Base-by-base conservation (phyloP, 2,888 invertebrate species). In the Athalia cordata region DNA sequence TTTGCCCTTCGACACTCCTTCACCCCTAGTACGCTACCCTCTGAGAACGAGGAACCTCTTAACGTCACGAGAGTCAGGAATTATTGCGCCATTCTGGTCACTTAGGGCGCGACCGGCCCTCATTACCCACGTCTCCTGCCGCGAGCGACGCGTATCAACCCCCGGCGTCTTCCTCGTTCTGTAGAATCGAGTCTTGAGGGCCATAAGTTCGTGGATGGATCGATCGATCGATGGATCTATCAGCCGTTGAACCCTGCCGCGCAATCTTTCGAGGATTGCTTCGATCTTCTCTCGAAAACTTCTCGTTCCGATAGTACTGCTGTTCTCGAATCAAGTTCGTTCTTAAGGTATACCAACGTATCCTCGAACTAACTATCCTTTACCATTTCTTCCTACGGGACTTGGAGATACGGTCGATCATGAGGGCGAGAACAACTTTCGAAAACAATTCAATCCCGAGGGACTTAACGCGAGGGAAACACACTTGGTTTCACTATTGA, bases 1-100 rank as follows among this genome's bases (percentile, higher is more conserved):
- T 75, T 75, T 49, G 62, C n/a, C 50, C 50, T 52, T n/a, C n/a
- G 3, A 15, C 6, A n/a, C 84, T 82, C 78, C 80, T 78, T 83
- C 76, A 80, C 81, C 80, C 81, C 81, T 85, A 81, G 82, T 80
- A 5, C 9, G 74, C 5, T 15, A 15, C 5, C 61, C 8, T 79
- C 82, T 82, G 82, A 84, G 83, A 85, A 83, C 84, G 85, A 85
- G 83, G 86, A 85, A 85, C 86, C 88, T 89, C 89, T 89, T 89
- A 88, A 87, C 86, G 89, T 88, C 89, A 88, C 86, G 87, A 86
- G 85, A 87, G 86, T 85, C 86, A 86, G 87, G 86, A 89, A 88
- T 89, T 89, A 89, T 89, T 88, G 86, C 87, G 83, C 88, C 88
- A 88, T 89, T 89, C 86, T 85, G 88, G 88, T 89, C 89, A 89